Conservation (phyloP, 2,797 vertebrate genomes). For the Tiaroga cobitis region DNA sequence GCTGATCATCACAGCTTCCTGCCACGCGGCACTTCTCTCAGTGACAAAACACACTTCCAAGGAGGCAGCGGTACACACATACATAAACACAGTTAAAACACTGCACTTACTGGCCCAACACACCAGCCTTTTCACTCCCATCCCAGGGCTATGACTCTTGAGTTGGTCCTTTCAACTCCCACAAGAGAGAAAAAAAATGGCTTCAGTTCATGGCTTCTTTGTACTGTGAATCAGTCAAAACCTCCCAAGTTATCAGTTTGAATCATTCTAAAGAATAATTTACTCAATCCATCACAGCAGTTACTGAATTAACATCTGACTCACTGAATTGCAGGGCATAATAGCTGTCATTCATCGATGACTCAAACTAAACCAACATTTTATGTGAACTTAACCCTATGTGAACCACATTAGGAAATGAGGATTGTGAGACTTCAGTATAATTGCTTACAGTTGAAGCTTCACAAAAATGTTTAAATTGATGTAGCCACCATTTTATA, state of each 20-base stretch:
- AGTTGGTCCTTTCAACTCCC: neutral
- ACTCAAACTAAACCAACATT: slow-evolving; percentile 9
- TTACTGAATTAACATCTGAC: slow-evolving; percentile 36
- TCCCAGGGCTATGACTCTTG: neutral
- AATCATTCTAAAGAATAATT: slow-evolving; percentile 6
- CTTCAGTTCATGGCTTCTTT: neutral
- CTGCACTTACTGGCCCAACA: slow-evolving; percentile 52
- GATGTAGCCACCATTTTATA: neutral
- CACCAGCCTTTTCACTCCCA: neutral
- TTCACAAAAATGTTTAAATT: neutral
- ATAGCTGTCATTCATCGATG: neutral
- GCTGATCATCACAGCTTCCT: slow-evolving; percentile 61
- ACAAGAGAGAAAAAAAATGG: neutral
- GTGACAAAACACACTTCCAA: slow-evolving; percentile 51
- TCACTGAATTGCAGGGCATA: slow-evolving; percentile 20
- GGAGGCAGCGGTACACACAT: slow-evolving; percentile 31
- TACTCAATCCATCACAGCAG: slow-evolving; percentile 9
- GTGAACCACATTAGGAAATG: neutral
- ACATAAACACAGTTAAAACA: slow-evolving; percentile 39
- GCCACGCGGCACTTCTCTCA: slow-evolving; percentile 53
- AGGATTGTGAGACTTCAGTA: neutral
- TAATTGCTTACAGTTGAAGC: neutral
- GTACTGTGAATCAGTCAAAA: neutral
- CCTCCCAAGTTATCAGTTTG: neutral
- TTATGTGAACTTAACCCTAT: neutral